These are phyloP conservation scores for Todiramphus chloris DNA, from an alignment of 2,113 vertebrate species.

Conservation along the genomic window DNA sequence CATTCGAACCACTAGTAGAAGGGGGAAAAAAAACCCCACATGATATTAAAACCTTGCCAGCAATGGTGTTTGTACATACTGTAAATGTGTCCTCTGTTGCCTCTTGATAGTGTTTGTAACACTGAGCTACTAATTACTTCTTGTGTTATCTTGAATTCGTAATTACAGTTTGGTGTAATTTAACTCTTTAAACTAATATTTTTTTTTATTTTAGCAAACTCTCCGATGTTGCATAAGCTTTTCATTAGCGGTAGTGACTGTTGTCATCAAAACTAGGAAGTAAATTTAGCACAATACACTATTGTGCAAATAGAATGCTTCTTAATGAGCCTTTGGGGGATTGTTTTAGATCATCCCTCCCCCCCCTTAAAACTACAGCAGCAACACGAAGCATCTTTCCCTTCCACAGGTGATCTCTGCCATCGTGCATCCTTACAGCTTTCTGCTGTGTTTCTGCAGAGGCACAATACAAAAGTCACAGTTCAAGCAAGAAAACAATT, in stretches of 20 bases:
- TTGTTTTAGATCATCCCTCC: conserved; percentile 38
- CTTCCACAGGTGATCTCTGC: neutral
- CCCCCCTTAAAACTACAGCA: neutral
- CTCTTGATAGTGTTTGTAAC: neutral
- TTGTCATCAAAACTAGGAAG: conserved; percentile 67
- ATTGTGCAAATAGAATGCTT: conserved; percentile 34
- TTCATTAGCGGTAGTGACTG: conserved; percentile 51
- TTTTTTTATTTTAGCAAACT: conserved; percentile 8
- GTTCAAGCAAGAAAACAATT: neutral
- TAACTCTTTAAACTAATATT: neutral
- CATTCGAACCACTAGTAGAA: neutral
- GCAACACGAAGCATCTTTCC: neutral
- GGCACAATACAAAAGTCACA: neutral
- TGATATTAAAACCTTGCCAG: neutral
- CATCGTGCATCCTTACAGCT: neutral
- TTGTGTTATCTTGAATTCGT: neutral
- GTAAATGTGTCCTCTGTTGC: neutral
- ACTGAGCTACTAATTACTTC: neutral
- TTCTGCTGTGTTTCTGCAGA: neutral
- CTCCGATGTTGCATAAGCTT: conserved; percentile 65
- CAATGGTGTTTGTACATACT: neutral
- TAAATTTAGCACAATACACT: conserved; percentile 70
- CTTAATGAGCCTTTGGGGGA: conserved; percentile 74
- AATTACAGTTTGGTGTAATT: neutral
- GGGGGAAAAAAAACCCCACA: neutral